Percentiles rank a stretch among this genome's conserved stretches.
Evolutionary conservation across 2,888 invertebrate genomes (phyloP).

Genomic region (Epinotia demarniana): DNA sequence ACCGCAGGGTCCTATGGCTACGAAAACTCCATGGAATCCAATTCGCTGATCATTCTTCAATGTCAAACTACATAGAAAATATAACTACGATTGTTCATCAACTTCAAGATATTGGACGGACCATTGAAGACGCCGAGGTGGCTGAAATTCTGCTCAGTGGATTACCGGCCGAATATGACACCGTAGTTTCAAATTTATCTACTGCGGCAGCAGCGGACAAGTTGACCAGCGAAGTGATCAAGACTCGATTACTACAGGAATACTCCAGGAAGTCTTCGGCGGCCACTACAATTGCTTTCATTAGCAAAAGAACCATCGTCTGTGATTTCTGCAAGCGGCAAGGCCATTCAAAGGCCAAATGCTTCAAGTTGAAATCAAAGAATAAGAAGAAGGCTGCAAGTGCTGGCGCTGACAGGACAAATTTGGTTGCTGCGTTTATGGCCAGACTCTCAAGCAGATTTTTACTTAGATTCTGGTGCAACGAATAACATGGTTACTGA

Average conservation of each 20-base stretch:
- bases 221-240: background rate
- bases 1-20: background rate
- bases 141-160: background rate
- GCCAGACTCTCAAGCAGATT: too few species aligned
- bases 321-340: background rate
- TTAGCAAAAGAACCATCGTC: background rate
- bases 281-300: background rate
- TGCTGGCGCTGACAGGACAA: too few species aligned
- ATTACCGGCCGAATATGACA: background rate
- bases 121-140: background rate
- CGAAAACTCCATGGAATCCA: background rate
- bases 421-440: too few species aligned
- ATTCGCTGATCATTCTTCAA: background rate
- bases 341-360: background rate
- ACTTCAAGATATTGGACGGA: background rate
- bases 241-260: background rate
- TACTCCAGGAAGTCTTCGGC: background rate
- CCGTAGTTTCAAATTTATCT: background rate
- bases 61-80: background rate
- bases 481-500: too few species aligned
- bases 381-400: too few species aligned
- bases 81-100: background rate
- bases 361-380: background rate
- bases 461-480: too few species aligned
- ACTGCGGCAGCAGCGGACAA: background rate